Evolutionary conservation across 2,888 invertebrate species (phyloP).

Genomic region (Dicyrtoma fusca): DNA sequence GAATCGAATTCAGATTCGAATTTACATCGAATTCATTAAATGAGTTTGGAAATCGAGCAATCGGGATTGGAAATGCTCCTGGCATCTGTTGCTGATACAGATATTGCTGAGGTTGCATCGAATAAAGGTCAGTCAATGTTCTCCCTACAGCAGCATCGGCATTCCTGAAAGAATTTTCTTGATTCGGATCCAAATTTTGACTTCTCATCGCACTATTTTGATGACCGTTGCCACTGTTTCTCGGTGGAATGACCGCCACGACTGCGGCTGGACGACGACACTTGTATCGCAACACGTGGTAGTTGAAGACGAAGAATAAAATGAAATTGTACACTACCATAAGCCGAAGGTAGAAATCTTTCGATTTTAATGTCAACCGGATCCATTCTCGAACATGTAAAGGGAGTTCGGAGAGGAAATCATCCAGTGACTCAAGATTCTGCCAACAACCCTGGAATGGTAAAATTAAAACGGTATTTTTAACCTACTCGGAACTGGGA

Average conservation of each 20-base stretch:
- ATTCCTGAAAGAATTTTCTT: too few species aligned
- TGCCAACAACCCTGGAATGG: conserved; percentile 4
- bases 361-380: background rate
- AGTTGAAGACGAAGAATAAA: conserved; percentile 15
- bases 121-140: too few species aligned
- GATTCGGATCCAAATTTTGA: background rate
- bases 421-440: background rate
- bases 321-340: conserved; percentile 6
- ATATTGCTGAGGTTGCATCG: too few species aligned
- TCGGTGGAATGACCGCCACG: background rate
- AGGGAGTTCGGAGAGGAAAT: background rate
- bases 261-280: conserved; percentile 2
- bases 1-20: too few species aligned
- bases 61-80: too few species aligned
- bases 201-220: background rate
- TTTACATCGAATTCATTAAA: too few species aligned
- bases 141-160: too few species aligned
- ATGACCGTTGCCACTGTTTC: background rate
- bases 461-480: too few species aligned
- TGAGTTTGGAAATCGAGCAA: too few species aligned
- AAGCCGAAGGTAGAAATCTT: conserved; percentile 7
- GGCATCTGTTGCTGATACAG: too few species aligned
- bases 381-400: background rate
- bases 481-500: too few species aligned
- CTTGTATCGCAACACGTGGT: background rate